A percentile compares a stretch with the other conserved stretches of the same genome.
Conservation (phyloP, 2,888 invertebrate genomes). For the Colostygia pectinataria region DNA sequence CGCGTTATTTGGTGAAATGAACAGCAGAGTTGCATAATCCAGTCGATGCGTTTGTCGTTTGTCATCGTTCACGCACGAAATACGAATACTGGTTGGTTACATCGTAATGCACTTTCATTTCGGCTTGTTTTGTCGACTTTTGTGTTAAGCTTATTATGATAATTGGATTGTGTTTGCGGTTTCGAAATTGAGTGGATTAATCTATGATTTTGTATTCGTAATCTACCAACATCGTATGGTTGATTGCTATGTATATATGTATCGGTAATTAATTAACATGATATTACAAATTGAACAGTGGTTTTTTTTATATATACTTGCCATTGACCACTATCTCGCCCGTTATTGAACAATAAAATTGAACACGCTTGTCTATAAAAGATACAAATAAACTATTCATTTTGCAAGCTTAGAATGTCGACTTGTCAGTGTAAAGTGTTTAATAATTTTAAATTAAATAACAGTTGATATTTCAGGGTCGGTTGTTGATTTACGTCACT, state of each 20-base stretch:
- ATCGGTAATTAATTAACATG: no score
- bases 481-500: no score
- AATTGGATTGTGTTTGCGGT: slow-evolving; percentile 13
- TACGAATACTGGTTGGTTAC: slow-evolving; percentile 42
- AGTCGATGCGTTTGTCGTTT: slow-evolving; percentile 51
- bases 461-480: no score
- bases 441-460: no score
- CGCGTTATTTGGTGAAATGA: slow-evolving; percentile 44
- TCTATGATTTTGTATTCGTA: not conserved
- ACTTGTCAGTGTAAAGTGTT: no score
- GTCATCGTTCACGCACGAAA: slow-evolving; percentile 61
- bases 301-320: no score
- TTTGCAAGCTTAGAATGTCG: no score
- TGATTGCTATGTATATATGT: not conserved
- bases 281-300: no score
- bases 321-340: no score
- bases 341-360: no score
- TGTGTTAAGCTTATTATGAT: slow-evolving; percentile 11
- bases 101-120: slow-evolving; percentile 43
- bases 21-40: slow-evolving; percentile 55
- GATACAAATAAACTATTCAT: no score
- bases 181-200: not conserved
- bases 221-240: not conserved
- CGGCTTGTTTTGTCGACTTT: slow-evolving; percentile 7
- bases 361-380: no score